Percentiles rank a stretch among this genome's conserved stretches.
phyloP scores from a whole-genome alignment of 2,797 vertebrate genomes.

The Mus caroli region DNA sequence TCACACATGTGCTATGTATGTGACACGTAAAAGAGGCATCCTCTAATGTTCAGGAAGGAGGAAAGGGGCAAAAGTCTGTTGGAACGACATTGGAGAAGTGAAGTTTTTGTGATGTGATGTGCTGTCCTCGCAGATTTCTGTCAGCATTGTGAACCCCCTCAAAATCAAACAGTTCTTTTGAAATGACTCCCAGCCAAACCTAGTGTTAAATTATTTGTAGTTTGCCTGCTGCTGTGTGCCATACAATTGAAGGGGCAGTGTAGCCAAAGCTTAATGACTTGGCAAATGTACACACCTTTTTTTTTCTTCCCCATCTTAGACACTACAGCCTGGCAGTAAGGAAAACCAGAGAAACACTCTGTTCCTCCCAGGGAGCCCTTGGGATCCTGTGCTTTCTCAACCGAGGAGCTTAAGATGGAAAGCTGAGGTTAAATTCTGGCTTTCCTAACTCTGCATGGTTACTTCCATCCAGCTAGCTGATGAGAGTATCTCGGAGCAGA shows the following conservation, averaged over 20 bases:
- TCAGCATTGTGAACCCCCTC: not conserved
- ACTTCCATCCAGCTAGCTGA: not conserved
- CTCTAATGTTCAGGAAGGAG: not conserved
- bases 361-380: not conserved
- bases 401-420: not conserved
- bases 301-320: not conserved
- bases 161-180: not conserved
- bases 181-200: not conserved
- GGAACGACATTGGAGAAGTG: not conserved
- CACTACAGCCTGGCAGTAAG: not conserved
- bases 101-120: not conserved
- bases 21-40: not conserved
- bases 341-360: not conserved
- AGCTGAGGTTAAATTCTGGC: not conserved
- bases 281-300: not conserved
- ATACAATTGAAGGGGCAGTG: not conserved
- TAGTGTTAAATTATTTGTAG: not conserved
- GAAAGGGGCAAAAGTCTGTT: not conserved
- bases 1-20: not conserved
- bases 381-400: not conserved
- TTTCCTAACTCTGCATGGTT: not conserved
- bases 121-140: not conserved
- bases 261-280: constrained; percentile 22
- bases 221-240: not conserved
- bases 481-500: not conserved